Conservation (phyloP, 2,888 invertebrate genomes). For the Thereva unica region DNA sequence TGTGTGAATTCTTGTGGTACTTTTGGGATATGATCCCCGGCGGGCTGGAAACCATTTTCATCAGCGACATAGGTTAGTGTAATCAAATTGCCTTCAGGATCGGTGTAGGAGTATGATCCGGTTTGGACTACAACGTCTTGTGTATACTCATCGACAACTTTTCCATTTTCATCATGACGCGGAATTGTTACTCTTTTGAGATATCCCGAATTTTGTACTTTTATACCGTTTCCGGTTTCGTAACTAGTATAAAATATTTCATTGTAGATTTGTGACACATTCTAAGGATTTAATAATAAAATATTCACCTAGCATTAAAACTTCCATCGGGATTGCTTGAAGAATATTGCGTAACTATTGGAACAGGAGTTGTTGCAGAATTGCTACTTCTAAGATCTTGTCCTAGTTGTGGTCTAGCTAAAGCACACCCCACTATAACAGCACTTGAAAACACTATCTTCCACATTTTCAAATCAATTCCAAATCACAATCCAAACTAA, state of each 20-base stretch:
- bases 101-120: slow-evolving; percentile 72
- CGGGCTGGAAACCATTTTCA: slow-evolving; percentile 72
- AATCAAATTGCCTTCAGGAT: slow-evolving; percentile 70
- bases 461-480: slow-evolving; percentile 7
- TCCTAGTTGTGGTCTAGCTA: slow-evolving; percentile 7
- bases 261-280: neutral
- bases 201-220: slow-evolving; percentile 73
- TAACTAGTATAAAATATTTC: slow-evolving; percentile 60
- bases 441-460: neutral
- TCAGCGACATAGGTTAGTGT: slow-evolving; percentile 70
- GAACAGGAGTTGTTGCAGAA: slow-evolving; percentile 56
- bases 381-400: slow-evolving; percentile 26
- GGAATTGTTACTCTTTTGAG: slow-evolving; percentile 65
- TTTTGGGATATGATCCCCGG: slow-evolving; percentile 68
- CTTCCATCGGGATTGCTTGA: slow-evolving; percentile 59
- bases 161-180: slow-evolving; percentile 56
- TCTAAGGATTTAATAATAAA: neutral
- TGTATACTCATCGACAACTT: slow-evolving; percentile 62
- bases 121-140: slow-evolving; percentile 64
- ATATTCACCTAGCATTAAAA: slow-evolving; percentile 58
- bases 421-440: slow-evolving; percentile 1
- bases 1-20: slow-evolving; percentile 55
- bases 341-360: slow-evolving; percentile 59
- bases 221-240: slow-evolving; percentile 78
- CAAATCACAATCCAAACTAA: slow-evolving; percentile 7